Evolutionary conservation across 2,113 vertebrate genomes (phyloP).

Genomic region (Xiphias gladius): DNA sequence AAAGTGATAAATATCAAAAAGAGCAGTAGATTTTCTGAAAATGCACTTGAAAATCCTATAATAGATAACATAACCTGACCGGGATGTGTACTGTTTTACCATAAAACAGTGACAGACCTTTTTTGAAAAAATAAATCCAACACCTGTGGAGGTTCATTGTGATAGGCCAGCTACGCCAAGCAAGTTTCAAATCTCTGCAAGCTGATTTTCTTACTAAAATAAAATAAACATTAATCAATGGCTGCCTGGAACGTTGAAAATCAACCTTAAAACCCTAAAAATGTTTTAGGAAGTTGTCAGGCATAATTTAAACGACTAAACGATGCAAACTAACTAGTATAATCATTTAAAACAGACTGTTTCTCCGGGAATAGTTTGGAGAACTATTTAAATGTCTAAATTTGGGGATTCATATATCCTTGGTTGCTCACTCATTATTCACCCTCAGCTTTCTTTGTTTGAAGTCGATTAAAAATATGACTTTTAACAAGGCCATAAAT

Average conservation of each 20-base stretch:
- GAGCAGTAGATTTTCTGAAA: not conserved
- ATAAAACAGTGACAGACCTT: not conserved
- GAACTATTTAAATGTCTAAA: slow-evolving; percentile 37
- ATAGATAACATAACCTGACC: not conserved
- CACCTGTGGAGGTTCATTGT: not conserved
- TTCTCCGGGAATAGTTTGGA: not conserved
- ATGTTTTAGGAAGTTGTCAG: not conserved
- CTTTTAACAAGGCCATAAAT: slow-evolving; percentile 27
- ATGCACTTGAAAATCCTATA: not conserved
- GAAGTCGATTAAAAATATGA: slow-evolving; percentile 26
- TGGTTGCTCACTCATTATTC: slow-evolving; percentile 35
- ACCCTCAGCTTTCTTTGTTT: slow-evolving; percentile 37
- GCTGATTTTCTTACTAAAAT: not conserved
- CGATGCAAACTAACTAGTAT: not conserved
- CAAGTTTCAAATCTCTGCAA: not conserved
- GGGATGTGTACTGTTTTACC: not conserved
- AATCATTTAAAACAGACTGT: slow-evolving; percentile 8
- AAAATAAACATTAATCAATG: not conserved
- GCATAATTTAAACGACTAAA: not conserved
- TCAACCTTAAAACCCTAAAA: not conserved
- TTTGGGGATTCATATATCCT: slow-evolving; percentile 21
- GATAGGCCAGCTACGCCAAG: not conserved
- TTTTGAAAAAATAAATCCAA: not conserved
- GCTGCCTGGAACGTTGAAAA: not conserved
- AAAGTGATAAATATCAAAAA: slow-evolving; percentile 2